Evolutionary conservation across 64 coral and sea anemone genomes (phyloP), one percentile per base, ranked within the genome.

Genomic region (Montipora efflorescens): DNA sequence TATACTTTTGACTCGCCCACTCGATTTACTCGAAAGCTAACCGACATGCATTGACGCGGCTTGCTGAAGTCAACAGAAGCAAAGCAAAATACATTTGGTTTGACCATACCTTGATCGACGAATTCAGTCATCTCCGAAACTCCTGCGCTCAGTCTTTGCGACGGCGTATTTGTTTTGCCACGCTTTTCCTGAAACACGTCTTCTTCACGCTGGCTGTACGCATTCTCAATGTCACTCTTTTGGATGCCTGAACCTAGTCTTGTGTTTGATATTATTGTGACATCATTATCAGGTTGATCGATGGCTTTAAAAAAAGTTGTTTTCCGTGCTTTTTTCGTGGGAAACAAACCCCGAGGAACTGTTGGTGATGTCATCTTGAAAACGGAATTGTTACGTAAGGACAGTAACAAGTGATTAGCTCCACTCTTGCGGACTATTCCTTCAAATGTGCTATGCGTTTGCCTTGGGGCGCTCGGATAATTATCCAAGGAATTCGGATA

Each of bases 101-200:
- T 21, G 8, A 22, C 49, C 62, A 46, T 72, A 86, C 82, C 82
- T 71, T 71, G 82, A 18, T 86, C 82, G 19, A 86, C 66, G 8
- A 49, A 86, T 19, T 86, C 82, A 5, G 66, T 86, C 8, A 86
- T 5, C 14, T 86, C 82, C 19, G 68, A 15, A 19, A 71, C 44
- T 5, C 19, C 66, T 71, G 82, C 19, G 11, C 82, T 64, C 46
- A 25, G 9, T 48, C 50, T 86, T 22, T 20, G 62, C 22, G 47
- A 16, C 9, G 47, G 0, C 7, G 46, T 10, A 22, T 23, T 71
- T 71, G 64, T 48, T 22, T 70, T 68, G n/a, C 2, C 4, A 70
- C 21, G 3, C 18, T 50, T 47, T 48, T 86, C 20, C 7, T 50
- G 45, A 51, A 16, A 10, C 12, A 48, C 19, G 47, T 86, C 82